Evolutionary conservation across 2,888 invertebrate species (phyloP).

Genomic region (Melitaea athalia): DNA sequence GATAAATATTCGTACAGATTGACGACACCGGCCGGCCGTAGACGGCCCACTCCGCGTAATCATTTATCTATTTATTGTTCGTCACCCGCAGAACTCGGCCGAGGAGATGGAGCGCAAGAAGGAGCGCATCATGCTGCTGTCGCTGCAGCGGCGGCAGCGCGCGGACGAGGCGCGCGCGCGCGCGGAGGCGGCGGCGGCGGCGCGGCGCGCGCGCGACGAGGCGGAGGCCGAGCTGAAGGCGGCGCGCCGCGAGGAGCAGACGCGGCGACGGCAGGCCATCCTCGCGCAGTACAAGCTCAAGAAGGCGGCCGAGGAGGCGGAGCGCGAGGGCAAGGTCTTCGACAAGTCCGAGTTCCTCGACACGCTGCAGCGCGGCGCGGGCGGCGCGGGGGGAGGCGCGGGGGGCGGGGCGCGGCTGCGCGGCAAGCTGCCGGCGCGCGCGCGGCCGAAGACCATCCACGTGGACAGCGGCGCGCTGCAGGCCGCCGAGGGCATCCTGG

Average conservation of each 20-base stretch:
- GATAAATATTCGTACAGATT: no score
- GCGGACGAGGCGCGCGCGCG: constrained; percentile 93
- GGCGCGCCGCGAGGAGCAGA: constrained; percentile 91
- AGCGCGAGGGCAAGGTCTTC: constrained; percentile 91
- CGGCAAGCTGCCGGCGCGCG: constrained; percentile 84
- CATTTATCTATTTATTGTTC: not conserved
- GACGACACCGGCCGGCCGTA: no score
- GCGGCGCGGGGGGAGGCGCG: constrained; percentile 19
- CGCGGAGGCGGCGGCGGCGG: constrained; percentile 91
- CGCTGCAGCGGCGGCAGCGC: constrained; percentile 94
- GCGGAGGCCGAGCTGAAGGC: constrained; percentile 88
- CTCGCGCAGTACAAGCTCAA: constrained; percentile 96
- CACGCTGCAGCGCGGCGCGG: constrained; percentile 57
- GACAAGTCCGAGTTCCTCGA: constrained; percentile 83
- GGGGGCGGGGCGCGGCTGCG: constrained; percentile 50
- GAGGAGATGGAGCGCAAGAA: constrained; percentile 97
- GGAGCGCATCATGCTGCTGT: constrained; percentile 94
- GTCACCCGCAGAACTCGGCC: constrained; percentile 85
- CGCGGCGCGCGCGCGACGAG: constrained; percentile 88
- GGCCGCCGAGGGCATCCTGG: constrained; percentile 88
- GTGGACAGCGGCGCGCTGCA: constrained; percentile 91
- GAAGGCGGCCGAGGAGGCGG: constrained; percentile 95
- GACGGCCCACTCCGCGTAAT: no score
- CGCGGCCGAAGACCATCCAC: constrained; percentile 94
- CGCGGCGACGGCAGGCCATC: constrained; percentile 92